These are phyloP conservation scores for Sebastes cheni DNA, from an alignment of 2,797 vertebrate species.

Conservation along the genomic window DNA sequence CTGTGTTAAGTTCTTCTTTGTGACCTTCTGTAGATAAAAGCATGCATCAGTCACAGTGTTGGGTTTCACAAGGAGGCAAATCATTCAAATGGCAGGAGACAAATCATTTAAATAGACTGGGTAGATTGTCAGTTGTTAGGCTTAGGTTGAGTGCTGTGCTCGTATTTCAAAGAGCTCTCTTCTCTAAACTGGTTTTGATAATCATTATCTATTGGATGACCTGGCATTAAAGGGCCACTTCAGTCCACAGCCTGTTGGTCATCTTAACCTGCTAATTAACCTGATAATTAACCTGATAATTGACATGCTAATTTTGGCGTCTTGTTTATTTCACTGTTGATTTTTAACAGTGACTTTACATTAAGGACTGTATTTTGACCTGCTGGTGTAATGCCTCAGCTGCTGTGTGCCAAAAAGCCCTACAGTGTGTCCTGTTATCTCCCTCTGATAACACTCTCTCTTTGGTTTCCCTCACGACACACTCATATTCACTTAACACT, in stretches of 20 bases:
- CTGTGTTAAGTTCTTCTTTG: constrained; percentile 22
- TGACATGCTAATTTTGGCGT: not conserved
- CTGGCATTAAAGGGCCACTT: not conserved
- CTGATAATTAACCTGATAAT: not conserved
- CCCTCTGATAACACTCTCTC: constrained; percentile 38
- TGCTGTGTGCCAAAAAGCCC: not conserved
- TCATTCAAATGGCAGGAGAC: constrained; percentile 49
- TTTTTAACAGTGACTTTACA: not conserved
- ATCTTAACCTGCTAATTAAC: constrained; percentile 23
- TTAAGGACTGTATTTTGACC: not conserved
- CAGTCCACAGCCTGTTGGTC: constrained; percentile 8
- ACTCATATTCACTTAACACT: constrained; percentile 46
- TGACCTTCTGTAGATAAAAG: constrained; percentile 51
- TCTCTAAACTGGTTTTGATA: not conserved
- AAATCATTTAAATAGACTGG: constrained; percentile 57
- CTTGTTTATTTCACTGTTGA: constrained; percentile 4
- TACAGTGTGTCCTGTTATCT: constrained; percentile 28
- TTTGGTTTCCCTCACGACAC: constrained; percentile 52
- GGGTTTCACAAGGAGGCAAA: constrained; percentile 59
- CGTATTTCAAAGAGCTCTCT: constrained; percentile 53
- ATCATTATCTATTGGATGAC: constrained; percentile 14
- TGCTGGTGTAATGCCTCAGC: not conserved
- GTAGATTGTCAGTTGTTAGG: constrained; percentile 17
- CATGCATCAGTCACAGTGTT: constrained; percentile 34
- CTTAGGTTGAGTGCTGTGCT: constrained; percentile 55